phyloP scores from a whole-genome alignment of 2,797 vertebrate genomes.

The Molossus alvarezi region DNA sequence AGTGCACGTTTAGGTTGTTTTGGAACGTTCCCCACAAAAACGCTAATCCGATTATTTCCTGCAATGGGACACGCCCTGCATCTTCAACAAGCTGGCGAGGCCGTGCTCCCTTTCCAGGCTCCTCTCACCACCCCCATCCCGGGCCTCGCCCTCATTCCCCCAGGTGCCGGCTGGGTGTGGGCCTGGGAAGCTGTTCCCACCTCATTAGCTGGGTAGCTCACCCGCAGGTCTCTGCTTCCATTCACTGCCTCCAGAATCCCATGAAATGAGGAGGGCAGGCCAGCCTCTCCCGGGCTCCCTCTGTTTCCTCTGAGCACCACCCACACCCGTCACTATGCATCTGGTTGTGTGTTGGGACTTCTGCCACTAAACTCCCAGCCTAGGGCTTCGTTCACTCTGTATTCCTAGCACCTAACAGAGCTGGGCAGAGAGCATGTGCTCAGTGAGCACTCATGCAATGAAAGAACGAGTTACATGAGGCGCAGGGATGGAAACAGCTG shows the following conservation, averaged over 20 bases:
- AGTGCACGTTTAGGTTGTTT: no score
- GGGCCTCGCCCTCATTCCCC: neutral
- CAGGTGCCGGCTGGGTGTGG: neutral
- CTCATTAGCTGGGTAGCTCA: neutral
- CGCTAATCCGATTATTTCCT: neutral
- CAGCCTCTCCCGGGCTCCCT: neutral
- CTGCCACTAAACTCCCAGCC: neutral
- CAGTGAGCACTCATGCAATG: rapidly evolving
- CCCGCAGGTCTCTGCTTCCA: neutral
- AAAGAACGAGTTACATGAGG: neutral
- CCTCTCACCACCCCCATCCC: rapidly evolving
- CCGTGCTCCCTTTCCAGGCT: neutral
- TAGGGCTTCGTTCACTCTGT: neutral
- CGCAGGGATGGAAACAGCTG: rapidly evolving
- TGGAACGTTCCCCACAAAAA: neutral
- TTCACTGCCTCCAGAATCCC: neutral
- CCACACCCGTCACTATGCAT: rapidly evolving
- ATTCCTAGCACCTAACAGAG: neutral
- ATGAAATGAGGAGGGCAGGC: rapidly evolving
- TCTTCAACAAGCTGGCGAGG: neutral
- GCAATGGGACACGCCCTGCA: no score
- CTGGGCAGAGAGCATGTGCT: rapidly evolving
- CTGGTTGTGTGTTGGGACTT: neutral
- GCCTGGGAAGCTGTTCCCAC: neutral
- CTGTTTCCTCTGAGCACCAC: neutral